Evolutionary conservation across 1,140 invertebrate genomes (phyloP).

Genomic region (Sinella curviseta): DNA sequence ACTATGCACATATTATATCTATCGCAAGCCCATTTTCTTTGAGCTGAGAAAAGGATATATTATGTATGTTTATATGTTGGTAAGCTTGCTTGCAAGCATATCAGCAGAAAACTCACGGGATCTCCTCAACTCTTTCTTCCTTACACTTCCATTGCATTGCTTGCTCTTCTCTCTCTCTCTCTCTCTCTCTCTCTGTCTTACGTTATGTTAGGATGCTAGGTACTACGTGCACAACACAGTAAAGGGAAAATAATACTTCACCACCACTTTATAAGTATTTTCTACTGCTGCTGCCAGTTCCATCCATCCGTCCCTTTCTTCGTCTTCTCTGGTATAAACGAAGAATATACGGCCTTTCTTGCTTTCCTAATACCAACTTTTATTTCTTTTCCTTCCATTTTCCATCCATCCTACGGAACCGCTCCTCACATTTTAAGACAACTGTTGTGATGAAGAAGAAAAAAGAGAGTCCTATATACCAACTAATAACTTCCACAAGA

Average conservation of each 20-base stretch:
- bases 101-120: constrained; percentile 4
- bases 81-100: background rate
- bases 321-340: too few species aligned
- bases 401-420: background rate
- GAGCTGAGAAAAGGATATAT: background rate
- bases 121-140: constrained; percentile 1
- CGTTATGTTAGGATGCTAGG: background rate
- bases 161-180: background rate
- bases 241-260: background rate
- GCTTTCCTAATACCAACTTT: too few species aligned
- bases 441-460: background rate
- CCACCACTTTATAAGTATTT: too few species aligned
- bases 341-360: too few species aligned
- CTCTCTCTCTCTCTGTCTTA: background rate
- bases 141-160: background rate
- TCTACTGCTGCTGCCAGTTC: constrained; percentile 3
- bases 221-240: too few species aligned
- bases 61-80: background rate
- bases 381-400: background rate
- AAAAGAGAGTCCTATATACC: too few species aligned
- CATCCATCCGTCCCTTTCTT: background rate
- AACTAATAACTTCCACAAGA: too few species aligned
- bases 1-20: too few species aligned
- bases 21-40: too few species aligned
- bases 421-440: background rate